These are phyloP conservation scores for Lochmaea capreae DNA, from an alignment of 2,888 invertebrate genomes.

Conservation along the genomic window DNA sequence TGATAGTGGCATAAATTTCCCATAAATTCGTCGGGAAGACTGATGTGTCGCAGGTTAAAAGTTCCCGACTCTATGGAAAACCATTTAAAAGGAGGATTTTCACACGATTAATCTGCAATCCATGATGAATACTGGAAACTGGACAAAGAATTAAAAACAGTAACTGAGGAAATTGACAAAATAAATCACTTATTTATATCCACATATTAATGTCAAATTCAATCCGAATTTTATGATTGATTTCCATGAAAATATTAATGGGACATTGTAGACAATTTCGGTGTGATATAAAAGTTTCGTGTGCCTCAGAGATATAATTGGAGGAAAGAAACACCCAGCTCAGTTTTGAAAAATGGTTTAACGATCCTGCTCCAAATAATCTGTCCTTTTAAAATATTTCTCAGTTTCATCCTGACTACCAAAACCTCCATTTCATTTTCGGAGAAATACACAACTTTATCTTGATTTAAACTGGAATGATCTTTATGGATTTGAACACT, in stretches of 20 bases:
- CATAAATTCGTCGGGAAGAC: conserved; percentile 27
- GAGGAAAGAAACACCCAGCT: no score
- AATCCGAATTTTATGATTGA: conserved; percentile 25
- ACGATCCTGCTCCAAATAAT: no score
- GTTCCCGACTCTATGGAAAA: conserved; percentile 20
- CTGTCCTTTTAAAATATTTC: no score
- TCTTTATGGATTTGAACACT: no score
- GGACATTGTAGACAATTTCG: not conserved
- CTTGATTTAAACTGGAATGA: no score
- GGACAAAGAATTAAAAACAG: conserved; percentile 22
- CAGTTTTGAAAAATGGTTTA: no score
- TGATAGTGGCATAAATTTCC: conserved; percentile 41
- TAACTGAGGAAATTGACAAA: conserved; percentile 30
- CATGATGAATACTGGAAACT: conserved; percentile 10
- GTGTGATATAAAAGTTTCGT: not conserved
- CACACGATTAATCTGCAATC: conserved; percentile 24
- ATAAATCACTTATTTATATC: conserved; percentile 34
- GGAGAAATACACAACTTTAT: no score
- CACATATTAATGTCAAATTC: conserved; percentile 25
- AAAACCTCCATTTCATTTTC: no score
- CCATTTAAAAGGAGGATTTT: conserved; percentile 26
- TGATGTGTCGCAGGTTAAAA: conserved; percentile 43
- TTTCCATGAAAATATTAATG: not conserved
- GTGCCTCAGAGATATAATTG: no score
- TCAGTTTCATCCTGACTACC: no score